These are phyloP conservation scores for Drosophila insularis DNA, from an alignment of 1,140 invertebrate genomes.

Conservation along the genomic window DNA sequence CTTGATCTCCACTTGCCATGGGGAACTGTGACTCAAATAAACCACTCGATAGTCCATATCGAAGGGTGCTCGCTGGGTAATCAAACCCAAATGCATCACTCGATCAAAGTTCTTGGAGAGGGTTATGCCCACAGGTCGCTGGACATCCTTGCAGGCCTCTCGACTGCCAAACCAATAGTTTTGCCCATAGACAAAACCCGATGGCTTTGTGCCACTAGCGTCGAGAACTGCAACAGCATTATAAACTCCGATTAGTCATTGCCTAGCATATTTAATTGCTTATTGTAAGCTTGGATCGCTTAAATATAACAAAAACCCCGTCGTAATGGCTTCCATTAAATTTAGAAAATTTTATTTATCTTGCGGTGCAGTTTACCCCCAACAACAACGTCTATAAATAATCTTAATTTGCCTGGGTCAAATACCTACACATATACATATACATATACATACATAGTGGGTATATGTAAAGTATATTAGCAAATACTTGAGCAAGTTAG, in stretches of 20 bases:
- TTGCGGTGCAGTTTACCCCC: no score
- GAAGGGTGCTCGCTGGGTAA: slow-evolving; percentile 74
- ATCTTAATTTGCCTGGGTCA: neutral
- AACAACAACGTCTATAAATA: no score
- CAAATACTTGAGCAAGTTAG: slow-evolving; percentile 4
- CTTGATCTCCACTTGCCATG: slow-evolving; percentile 82
- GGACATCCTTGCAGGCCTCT: slow-evolving; percentile 71
- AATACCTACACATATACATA: neutral
- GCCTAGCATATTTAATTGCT: neutral
- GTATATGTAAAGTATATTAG: neutral
- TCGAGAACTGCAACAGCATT: slow-evolving; percentile 61
- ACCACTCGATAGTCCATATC: slow-evolving; percentile 77
- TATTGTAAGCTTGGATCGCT: neutral
- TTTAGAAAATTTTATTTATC: no score
- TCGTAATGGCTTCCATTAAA: no score
- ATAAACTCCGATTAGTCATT: neutral
- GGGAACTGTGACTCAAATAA: slow-evolving; percentile 75
- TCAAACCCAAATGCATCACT: slow-evolving; percentile 75
- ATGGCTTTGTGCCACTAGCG: slow-evolving; percentile 73
- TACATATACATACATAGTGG: neutral
- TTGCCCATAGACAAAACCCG: slow-evolving; percentile 79
- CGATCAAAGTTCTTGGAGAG: slow-evolving; percentile 77
- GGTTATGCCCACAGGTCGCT: slow-evolving; percentile 70
- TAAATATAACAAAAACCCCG: neutral
- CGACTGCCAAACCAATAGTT: slow-evolving; percentile 81